Evolutionary conservation across 2,888 invertebrate genomes (phyloP).

Genomic region (Rhagophthalmus giganteus): DNA sequence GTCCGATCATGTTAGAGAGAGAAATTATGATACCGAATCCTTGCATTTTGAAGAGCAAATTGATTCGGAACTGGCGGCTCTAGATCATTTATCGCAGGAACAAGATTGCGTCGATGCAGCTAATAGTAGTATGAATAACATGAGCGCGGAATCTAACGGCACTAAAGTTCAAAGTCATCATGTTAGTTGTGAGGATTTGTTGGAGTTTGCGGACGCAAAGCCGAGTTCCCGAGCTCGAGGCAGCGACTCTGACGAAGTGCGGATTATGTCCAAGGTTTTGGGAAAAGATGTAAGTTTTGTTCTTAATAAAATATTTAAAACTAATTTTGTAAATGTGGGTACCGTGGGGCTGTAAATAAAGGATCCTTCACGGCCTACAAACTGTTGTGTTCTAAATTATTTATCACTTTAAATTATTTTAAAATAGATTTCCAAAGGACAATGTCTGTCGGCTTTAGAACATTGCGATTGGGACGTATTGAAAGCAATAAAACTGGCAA

Average conservation of each 20-base stretch:
- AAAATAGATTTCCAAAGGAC: constrained; percentile 72
- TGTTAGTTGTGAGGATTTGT: constrained; percentile 87
- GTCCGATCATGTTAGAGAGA: constrained; percentile 29
- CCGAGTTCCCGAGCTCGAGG: constrained; percentile 82
- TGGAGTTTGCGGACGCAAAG: constrained; percentile 84
- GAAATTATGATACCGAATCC: constrained; percentile 53
- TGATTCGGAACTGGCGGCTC: constrained; percentile 63
- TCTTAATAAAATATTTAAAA: no score
- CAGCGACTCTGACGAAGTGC: constrained; percentile 87
- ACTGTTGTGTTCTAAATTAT: no score
- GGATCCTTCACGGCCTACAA: no score
- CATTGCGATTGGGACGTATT: constrained; percentile 88
- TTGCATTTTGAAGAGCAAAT: constrained; percentile 64
- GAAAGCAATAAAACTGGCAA: constrained; percentile 80
- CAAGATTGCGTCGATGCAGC: constrained; percentile 44
- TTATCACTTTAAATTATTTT: no score
- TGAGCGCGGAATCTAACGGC: constrained; percentile 15
- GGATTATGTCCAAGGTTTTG: constrained; percentile 88
- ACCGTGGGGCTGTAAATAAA: no score
- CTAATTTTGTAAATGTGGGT: no score
- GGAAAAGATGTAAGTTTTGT: constrained; percentile 71
- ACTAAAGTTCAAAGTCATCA: constrained; percentile 63
- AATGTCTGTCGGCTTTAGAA: constrained; percentile 79
- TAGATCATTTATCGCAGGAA: constrained; percentile 59
- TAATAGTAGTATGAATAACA: constrained; percentile 38